Conservation (phyloP, 2,888 invertebrate species). For the Scrobipalpa atriplicella region DNA sequence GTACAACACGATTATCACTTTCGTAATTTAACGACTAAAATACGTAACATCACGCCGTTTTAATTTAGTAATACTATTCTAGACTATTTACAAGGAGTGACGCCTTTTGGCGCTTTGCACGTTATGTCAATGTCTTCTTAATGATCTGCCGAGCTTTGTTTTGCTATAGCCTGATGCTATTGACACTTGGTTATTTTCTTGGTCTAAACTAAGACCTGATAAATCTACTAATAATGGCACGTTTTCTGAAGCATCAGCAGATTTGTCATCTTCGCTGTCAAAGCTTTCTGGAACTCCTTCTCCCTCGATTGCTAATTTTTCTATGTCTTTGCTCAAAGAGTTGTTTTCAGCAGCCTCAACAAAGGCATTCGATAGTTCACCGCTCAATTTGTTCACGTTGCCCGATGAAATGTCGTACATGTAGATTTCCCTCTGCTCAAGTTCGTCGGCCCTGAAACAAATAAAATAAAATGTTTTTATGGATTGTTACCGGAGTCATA, state of each 20-base stretch:
- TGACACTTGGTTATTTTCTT: slow-evolving; percentile 69
- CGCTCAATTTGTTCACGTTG: slow-evolving; percentile 89
- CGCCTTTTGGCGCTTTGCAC: slow-evolving; percentile 52
- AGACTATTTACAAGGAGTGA: slow-evolving; percentile 75
- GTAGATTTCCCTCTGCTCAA: slow-evolving; percentile 89
- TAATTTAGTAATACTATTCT: slow-evolving; percentile 80
- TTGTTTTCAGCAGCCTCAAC: slow-evolving; percentile 95
- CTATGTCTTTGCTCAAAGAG: slow-evolving; percentile 85
- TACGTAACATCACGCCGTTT: slow-evolving; percentile 68
- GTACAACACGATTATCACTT: slow-evolving; percentile 79
- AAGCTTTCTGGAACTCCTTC: slow-evolving; percentile 75
- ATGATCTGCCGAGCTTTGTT: slow-evolving; percentile 77
- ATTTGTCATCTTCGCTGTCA: slow-evolving; percentile 57
- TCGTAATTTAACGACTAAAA: slow-evolving; percentile 70
- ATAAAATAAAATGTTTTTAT: slow-evolving; percentile 29
- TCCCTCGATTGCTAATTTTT: slow-evolving; percentile 80
- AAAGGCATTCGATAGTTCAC: slow-evolving; percentile 92
- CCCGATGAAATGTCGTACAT: slow-evolving; percentile 92
- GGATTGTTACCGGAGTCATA: neutral
- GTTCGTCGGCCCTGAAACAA: slow-evolving; percentile 71
- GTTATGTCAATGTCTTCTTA: slow-evolving; percentile 65
- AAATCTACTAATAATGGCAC: slow-evolving; percentile 80
- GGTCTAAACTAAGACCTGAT: slow-evolving; percentile 70
- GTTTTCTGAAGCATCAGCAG: slow-evolving; percentile 72
- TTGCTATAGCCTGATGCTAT: slow-evolving; percentile 80